Evolutionary conservation across 2,113 vertebrate genomes (phyloP).

Genomic region (Rhodinocichla rosea): DNA sequence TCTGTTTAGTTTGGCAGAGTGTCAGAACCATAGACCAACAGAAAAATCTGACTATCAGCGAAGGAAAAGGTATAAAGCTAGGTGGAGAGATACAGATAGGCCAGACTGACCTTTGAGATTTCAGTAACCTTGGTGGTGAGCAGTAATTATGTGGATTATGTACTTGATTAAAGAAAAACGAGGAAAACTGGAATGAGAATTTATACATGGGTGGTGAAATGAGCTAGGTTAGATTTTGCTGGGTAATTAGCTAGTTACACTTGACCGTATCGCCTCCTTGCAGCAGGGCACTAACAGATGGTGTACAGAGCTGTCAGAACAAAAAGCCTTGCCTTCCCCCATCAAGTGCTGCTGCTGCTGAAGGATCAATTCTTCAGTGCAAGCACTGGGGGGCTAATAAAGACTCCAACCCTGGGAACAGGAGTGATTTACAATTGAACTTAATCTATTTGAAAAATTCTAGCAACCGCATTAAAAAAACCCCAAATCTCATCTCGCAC

Average conservation of each 20-base stretch:
- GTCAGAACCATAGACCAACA: background rate
- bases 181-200: background rate
- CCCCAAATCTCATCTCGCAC: slow-evolving; percentile 43
- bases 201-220: background rate
- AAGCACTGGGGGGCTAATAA: slow-evolving; percentile 1
- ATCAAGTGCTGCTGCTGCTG: background rate
- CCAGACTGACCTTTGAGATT: background rate
- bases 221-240: background rate
- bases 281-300: slow-evolving; percentile 41
- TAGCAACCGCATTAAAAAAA: slow-evolving; percentile 25
- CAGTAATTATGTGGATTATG: background rate
- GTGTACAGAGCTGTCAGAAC: background rate
- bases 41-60: background rate
- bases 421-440: slow-evolving; percentile 56
- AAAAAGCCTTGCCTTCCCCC: background rate
- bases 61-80: background rate
- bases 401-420: background rate
- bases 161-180: background rate
- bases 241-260: slow-evolving; percentile 32
- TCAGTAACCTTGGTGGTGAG: background rate
- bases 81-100: background rate
- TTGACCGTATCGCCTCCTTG: background rate
- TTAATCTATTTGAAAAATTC: slow-evolving; percentile 60
- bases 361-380: slow-evolving; percentile 23
- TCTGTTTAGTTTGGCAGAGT: background rate